A percentile compares a stretch with the other conserved stretches of the same genome.
These are phyloP conservation scores for Trematocara variabile DNA, from an alignment of 2,113 vertebrate species.

Conservation along the genomic window DNA sequence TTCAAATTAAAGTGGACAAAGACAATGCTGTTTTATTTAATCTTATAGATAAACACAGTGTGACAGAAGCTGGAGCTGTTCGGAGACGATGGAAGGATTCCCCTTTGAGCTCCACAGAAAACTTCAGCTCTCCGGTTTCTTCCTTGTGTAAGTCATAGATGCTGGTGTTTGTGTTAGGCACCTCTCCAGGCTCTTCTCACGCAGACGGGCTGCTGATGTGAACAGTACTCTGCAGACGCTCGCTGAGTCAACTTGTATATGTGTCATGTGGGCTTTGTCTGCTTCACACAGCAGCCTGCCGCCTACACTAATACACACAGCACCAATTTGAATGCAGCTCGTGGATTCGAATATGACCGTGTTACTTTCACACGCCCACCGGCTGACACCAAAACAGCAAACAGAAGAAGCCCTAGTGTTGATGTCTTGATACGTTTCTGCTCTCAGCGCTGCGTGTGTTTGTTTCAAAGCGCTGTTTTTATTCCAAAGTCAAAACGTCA, in stretches of 20 bases:
- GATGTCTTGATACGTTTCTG: not conserved
- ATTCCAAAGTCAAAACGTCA: not conserved
- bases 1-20: not conserved
- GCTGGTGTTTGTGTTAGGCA: not conserved
- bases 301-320: not conserved
- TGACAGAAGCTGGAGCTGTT: not conserved
- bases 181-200: slow-evolving; percentile 2
- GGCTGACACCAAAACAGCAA: not conserved
- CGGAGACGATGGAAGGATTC: not conserved
- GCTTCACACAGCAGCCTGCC: not conserved
- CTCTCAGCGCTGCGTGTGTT: not conserved
- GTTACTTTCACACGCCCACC: not conserved
- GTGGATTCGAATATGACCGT: not conserved
- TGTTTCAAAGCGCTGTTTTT: not conserved
- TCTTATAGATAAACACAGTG: not conserved
- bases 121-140: slow-evolving; percentile 6
- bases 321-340: not conserved
- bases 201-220: slow-evolving; percentile 9
- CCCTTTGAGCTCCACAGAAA: not conserved
- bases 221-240: not conserved
- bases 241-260: slow-evolving; percentile 1
- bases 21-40: not conserved
- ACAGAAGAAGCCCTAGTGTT: not conserved
- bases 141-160: not conserved
- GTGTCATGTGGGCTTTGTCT: not conserved